phyloP scores from a whole-genome alignment of 2,797 vertebrate species.

The Chloroceryle inda region DNA sequence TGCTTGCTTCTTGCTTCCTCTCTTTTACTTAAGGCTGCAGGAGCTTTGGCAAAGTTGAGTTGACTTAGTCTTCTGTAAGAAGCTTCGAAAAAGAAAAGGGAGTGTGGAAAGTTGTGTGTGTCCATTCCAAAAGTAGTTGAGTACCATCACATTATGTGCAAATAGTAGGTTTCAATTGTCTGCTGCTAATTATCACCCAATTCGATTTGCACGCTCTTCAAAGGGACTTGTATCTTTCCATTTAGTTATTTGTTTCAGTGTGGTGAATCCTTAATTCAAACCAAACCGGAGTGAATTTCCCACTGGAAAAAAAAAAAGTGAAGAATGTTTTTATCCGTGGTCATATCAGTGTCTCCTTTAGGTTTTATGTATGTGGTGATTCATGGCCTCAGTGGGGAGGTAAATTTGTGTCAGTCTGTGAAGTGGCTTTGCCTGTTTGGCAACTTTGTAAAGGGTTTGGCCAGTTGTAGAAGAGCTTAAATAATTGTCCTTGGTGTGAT shows the following conservation, averaged over 20 bases:
- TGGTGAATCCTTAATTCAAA: constrained; percentile 78
- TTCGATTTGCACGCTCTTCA: constrained; percentile 80
- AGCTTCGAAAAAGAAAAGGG: neutral
- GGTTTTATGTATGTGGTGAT: constrained; percentile 25
- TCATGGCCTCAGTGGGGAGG: constrained; percentile 25
- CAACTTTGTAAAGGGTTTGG: constrained; percentile 4
- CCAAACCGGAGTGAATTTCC: constrained; percentile 74
- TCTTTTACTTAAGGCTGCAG: neutral
- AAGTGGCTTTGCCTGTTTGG: constrained; percentile 33
- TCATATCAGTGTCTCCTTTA: constrained; percentile 9
- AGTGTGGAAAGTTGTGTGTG: neutral
- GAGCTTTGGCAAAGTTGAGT: neutral
- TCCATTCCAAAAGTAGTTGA: neutral
- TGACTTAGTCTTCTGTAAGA: neutral
- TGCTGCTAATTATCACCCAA: constrained; percentile 81
- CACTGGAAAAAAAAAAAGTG: neutral
- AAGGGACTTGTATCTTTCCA: constrained; percentile 73
- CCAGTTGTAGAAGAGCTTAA: constrained; percentile 8
- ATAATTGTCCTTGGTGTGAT: neutral
- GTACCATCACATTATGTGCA: constrained; percentile 29
- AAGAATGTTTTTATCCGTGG: constrained; percentile 67
- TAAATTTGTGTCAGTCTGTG: constrained; percentile 27
- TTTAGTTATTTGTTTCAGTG: constrained; percentile 74
- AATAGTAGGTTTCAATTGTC: constrained; percentile 72
- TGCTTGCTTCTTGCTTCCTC: neutral